Evolutionary conservation across 2,113 vertebrate species (phyloP).

Genomic region (Chinchilla lanigera): DNA sequence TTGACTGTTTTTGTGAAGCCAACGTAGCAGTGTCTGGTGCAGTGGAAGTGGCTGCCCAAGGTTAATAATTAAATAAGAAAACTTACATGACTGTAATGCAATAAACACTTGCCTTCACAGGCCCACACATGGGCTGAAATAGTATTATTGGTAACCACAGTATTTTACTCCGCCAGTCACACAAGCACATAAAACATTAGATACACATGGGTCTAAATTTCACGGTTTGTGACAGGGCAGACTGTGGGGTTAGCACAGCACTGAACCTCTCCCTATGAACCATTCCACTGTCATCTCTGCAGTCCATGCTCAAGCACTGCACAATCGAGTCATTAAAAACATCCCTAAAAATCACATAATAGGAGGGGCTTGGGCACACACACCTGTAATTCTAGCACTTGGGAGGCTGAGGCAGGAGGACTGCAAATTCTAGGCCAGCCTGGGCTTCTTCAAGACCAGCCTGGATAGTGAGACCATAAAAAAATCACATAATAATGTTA

Average conservation of each 20-base stretch:
- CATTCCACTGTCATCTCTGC: background rate
- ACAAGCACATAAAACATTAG: background rate
- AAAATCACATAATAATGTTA: background rate
- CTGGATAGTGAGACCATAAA: background rate
- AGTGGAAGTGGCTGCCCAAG: background rate
- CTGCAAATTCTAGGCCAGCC: background rate
- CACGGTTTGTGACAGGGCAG: background rate
- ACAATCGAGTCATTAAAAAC: background rate
- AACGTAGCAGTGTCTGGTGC: background rate
- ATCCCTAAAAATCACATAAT: background rate
- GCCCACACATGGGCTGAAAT: background rate
- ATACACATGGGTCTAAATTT: background rate
- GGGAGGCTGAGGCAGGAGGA: background rate
- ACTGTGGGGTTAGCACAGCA: background rate
- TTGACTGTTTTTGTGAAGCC: background rate
- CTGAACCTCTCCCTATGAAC: background rate
- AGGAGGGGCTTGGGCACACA: background rate
- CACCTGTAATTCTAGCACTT: background rate
- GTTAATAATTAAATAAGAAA: background rate
- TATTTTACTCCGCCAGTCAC: background rate
- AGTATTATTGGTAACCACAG: background rate
- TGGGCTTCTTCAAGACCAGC: background rate
- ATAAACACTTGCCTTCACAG: background rate
- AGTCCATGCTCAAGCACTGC: background rate
- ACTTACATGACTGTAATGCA: background rate